These are phyloP conservation scores for Eupsittula cactorum DNA, from an alignment of 2,113 vertebrate genomes.

Conservation along the genomic window DNA sequence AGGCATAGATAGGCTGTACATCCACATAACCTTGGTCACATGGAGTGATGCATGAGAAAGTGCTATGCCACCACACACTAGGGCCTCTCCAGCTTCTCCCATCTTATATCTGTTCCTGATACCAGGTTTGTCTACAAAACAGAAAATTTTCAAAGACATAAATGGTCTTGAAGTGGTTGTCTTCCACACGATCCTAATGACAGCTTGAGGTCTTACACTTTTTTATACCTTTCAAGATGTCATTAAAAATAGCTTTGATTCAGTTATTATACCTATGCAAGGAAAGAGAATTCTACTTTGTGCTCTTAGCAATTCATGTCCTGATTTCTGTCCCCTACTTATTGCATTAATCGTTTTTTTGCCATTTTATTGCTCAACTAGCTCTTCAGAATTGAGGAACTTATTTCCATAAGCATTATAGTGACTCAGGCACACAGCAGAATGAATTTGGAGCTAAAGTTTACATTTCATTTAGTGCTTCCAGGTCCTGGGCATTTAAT, in stretches of 20 bases:
- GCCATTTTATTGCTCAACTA: not conserved
- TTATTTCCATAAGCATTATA: not conserved
- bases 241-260: not conserved
- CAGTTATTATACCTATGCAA: not conserved
- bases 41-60: not conserved
- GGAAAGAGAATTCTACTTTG: not conserved
- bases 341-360: not conserved
- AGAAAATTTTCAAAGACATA: not conserved
- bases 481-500: not conserved
- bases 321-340: not conserved
- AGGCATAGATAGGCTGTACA: not conserved
- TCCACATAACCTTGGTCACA: not conserved
- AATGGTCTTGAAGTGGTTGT: not conserved
- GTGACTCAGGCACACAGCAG: not conserved
- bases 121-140: not conserved
- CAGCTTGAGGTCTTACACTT: not conserved
- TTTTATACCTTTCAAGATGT: not conserved
- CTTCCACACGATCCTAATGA: not conserved
- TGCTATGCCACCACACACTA: not conserved
- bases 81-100: not conserved
- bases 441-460: not conserved
- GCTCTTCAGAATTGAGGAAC: not conserved
- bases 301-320: not conserved
- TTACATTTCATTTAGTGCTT: not conserved
- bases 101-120: not conserved